Conservation (phyloP, 2,113 vertebrate species). For the Ammodramus savannarum region DNA sequence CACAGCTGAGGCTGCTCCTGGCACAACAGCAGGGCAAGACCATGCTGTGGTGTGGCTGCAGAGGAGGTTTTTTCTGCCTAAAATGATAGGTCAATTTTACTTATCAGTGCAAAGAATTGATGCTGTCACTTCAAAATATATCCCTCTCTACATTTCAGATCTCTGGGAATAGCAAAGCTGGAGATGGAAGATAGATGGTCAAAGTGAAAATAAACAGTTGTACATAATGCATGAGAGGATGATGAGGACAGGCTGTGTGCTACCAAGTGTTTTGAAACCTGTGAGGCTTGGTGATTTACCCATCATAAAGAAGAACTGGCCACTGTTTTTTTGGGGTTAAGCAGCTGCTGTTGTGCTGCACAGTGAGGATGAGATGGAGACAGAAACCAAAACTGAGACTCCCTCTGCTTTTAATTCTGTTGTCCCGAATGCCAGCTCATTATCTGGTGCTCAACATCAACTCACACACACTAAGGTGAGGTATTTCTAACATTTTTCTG, state of each 20-base stretch:
- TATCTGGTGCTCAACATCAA: neutral
- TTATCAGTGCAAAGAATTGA: neutral
- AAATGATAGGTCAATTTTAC: neutral
- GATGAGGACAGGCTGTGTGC: neutral
- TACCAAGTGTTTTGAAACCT: neutral
- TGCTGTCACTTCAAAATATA: neutral
- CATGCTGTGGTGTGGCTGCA: neutral
- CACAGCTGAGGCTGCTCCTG: neutral
- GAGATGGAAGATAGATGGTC: neutral
- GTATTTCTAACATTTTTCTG: neutral
- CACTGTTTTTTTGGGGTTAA: neutral
- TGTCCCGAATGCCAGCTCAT: accelerated
- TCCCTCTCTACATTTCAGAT: neutral
- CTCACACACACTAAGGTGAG: neutral
- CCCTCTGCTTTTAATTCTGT: neutral
- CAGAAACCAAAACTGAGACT: neutral
- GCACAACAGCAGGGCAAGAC: neutral
- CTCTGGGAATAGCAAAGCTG: neutral
- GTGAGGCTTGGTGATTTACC: neutral
- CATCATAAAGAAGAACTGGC: neutral
- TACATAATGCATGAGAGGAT: neutral
- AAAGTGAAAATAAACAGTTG: neutral
- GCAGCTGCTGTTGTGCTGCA: neutral
- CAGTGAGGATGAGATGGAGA: neutral
- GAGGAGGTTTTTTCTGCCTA: neutral